Percentiles rank a stretch among this genome's conserved stretches.
These are phyloP conservation scores for Ophioninae sp. DNA, from an alignment of 2,888 invertebrate genomes.

Conservation along the genomic window DNA sequence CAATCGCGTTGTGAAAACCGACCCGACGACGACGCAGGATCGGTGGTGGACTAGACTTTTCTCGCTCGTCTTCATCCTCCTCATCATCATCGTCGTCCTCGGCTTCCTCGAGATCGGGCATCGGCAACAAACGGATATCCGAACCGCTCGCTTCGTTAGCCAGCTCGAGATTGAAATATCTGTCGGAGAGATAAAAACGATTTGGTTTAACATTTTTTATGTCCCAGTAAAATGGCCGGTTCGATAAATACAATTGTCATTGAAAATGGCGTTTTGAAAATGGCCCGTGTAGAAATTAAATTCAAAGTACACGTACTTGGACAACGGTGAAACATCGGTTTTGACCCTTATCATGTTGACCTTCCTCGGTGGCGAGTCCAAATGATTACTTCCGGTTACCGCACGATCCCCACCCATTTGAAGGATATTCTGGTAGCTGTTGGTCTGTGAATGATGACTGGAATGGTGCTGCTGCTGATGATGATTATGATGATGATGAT, in stretches of 20 bases:
- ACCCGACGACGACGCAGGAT: conserved; percentile 77
- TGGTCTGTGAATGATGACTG: conserved; percentile 63
- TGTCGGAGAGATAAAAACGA: conserved; percentile 53
- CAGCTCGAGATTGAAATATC: conserved; percentile 77
- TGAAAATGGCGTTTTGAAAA: too few species aligned
- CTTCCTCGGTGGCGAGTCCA: conserved; percentile 71
- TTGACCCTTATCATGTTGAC: conserved; percentile 57
- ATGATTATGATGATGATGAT: too few species aligned
- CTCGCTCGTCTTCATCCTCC: conserved; percentile 70
- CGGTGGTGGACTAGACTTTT: conserved; percentile 77
- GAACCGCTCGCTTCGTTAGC: conserved; percentile 72
- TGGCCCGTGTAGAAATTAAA: too few species aligned
- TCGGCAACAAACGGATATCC: conserved; percentile 77
- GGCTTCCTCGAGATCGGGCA: conserved; percentile 79
- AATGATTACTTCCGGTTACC: conserved; percentile 65
- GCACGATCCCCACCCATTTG: conserved; percentile 69
- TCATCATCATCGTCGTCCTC: conserved; percentile 66
- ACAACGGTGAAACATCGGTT: conserved; percentile 69
- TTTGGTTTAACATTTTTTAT: too few species aligned
- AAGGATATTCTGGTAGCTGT: conserved; percentile 68
- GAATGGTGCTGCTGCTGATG: conserved; percentile 69
- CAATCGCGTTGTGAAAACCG: conserved; percentile 61
- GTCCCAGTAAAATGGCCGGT: background rate
- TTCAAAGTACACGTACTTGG: conserved; percentile 71
- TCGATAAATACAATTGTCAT: too few species aligned